Evolutionary conservation across 2,888 invertebrate genomes (phyloP).

Genomic region (Drosophila eohydei): DNA sequence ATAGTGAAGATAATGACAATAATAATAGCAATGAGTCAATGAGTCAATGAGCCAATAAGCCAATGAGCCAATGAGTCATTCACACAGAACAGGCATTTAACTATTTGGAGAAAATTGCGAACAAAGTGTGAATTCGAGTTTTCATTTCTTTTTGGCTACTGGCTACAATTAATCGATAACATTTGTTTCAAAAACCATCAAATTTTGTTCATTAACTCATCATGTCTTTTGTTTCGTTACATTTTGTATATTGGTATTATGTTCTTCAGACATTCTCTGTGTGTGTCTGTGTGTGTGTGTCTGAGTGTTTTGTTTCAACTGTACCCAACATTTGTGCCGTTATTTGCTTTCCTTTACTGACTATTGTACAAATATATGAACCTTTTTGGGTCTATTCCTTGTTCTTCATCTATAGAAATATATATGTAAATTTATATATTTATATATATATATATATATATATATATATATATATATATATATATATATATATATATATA

Average conservation of each 20-base stretch:
- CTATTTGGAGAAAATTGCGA: constrained; percentile 33
- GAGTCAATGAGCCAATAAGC: background rate
- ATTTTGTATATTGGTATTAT: constrained; percentile 46
- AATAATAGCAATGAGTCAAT: constrained; percentile 7
- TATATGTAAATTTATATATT: constrained; percentile 26
- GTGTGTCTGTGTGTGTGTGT: constrained; percentile 13
- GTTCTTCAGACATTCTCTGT: constrained; percentile 27
- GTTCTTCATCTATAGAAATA: constrained; percentile 52
- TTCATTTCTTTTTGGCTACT: constrained; percentile 43
- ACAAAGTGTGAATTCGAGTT: constrained; percentile 30
- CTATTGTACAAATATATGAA: constrained; percentile 55
- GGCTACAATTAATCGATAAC: constrained; percentile 57
- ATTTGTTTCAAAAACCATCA: constrained; percentile 43
- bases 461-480: constrained; percentile 26
- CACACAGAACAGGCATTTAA: constrained; percentile 39
- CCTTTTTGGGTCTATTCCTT: constrained; percentile 9
- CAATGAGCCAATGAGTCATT: constrained; percentile 1
- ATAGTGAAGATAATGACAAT: background rate
- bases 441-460: constrained; percentile 43
- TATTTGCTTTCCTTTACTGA: constrained; percentile 31
- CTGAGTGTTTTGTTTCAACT: constrained; percentile 34
- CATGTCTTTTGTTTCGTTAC: constrained; percentile 14
- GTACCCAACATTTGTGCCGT: constrained; percentile 23
- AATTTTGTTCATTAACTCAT: constrained; percentile 45
- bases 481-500: constrained; percentile 27